phyloP scores from a whole-genome alignment of 1,140 invertebrate genomes.

The Trichogramma pretiosum region DNA sequence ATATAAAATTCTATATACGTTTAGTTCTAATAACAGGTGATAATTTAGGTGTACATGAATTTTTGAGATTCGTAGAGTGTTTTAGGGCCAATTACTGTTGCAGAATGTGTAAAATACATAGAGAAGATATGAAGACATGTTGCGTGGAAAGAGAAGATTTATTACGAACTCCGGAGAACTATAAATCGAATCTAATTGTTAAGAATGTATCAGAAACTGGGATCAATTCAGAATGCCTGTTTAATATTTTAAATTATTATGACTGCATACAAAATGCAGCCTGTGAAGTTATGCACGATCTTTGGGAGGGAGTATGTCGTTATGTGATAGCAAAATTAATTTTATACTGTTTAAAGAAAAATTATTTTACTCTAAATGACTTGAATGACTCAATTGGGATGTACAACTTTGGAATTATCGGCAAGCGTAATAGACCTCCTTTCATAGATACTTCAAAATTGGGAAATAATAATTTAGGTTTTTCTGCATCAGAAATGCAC shows the following conservation, averaged over 20 bases:
- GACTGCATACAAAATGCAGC: slow-evolving; percentile 10
- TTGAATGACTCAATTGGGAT: slow-evolving; percentile 8
- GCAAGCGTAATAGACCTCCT: slow-evolving; percentile 7
- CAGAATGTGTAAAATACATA: not conserved
- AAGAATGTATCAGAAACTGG: not conserved
- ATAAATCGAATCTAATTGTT: not conserved
- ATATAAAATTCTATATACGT: no score
- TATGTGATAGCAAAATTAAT: slow-evolving; percentile 4
- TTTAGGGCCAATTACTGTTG: not conserved
- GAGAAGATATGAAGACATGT: not conserved
- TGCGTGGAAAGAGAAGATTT: not conserved
- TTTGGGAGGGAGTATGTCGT: slow-evolving; percentile 10
- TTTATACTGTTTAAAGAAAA: slow-evolving; percentile 4
- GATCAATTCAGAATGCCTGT: not conserved
- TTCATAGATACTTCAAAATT: no score
- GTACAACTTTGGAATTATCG: slow-evolving; percentile 9
- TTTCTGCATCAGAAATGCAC: slow-evolving; percentile 17
- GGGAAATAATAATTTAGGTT: no score
- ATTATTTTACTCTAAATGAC: not conserved
- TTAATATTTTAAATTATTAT: not conserved
- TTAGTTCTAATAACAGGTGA: not conserved
- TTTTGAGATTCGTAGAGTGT: not conserved
- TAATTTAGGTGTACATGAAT: not conserved
- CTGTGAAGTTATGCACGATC: slow-evolving; percentile 13
- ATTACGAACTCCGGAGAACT: not conserved